Percentiles rank a stretch among this genome's conserved stretches.
phyloP scores from a whole-genome alignment of 2,888 invertebrate species.

The Keiferia lycopersicella region DNA sequence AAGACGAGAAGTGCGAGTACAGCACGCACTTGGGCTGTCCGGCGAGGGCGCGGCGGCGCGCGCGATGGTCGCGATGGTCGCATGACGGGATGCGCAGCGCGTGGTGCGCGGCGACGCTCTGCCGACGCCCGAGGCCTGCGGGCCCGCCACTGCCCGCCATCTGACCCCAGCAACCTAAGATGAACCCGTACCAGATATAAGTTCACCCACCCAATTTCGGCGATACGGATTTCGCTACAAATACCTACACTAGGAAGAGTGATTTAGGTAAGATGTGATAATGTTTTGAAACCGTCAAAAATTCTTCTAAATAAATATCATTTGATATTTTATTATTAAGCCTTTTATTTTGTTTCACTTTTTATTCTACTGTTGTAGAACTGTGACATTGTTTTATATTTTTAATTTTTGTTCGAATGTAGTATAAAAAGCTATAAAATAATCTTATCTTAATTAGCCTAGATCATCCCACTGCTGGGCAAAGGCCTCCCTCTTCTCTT shows the following conservation, averaged over 20 bases:
- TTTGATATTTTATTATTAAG: no score
- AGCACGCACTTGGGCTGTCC: slow-evolving; percentile 20
- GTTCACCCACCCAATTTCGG: slow-evolving; percentile 77
- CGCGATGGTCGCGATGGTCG: slow-evolving; percentile 47
- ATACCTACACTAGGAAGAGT: slow-evolving; percentile 58
- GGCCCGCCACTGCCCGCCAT: slow-evolving; percentile 57
- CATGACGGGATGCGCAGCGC: slow-evolving; percentile 63
- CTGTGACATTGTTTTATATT: no score
- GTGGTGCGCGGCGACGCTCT: slow-evolving; percentile 60
- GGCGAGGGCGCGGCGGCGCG: slow-evolving; percentile 32
- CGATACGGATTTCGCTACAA: slow-evolving; percentile 56
- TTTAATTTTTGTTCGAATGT: no score
- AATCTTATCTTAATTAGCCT: no score
- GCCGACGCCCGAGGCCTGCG: slow-evolving; percentile 39
- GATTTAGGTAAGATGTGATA: slow-evolving; percentile 24
- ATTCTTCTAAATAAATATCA: no score
- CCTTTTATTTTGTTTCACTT: no score
- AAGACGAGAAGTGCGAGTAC: slow-evolving; percentile 27
- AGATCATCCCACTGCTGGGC: no score
- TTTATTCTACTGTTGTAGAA: no score
- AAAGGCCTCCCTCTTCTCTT: no score
- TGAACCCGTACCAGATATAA: slow-evolving; percentile 71
- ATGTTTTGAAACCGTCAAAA: background rate
- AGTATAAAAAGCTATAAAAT: no score
- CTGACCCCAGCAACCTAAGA: slow-evolving; percentile 65